These are phyloP conservation scores for Ciona savignyi DNA, from an alignment of 23 tunicate genomes.

Conservation along the genomic window DNA sequence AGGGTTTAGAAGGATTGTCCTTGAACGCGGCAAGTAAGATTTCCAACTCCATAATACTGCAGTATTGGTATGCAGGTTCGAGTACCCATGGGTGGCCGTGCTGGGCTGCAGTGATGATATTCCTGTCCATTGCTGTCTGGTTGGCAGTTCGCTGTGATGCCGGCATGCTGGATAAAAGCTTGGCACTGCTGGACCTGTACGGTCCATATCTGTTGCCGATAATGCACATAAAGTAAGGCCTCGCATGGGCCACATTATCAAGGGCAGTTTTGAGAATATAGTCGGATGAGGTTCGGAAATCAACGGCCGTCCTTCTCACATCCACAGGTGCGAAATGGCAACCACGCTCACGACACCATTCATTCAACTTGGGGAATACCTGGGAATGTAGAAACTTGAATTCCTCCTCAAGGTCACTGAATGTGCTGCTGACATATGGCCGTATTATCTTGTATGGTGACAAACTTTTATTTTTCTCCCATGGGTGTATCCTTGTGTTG, in stretches of 20 bases:
- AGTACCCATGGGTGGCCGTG: slow-evolving; percentile 70
- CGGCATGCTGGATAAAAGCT: slow-evolving; percentile 10
- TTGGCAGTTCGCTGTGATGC: background rate
- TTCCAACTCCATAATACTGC: slow-evolving; percentile 79
- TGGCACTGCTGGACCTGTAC: slow-evolving; percentile 18
- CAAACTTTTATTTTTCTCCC: too few relatives aligned
- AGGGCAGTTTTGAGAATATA: slow-evolving; percentile 40
- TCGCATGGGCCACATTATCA: slow-evolving; percentile 36
- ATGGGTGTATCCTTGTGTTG: too few relatives aligned
- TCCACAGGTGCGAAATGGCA: slow-evolving; percentile 42
- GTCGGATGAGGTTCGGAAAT: slow-evolving; percentile 55
- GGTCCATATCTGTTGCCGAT: slow-evolving; percentile 71
- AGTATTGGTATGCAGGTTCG: slow-evolving; percentile 33
- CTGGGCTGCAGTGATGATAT: slow-evolving; percentile 37
- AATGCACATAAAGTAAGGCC: slow-evolving; percentile 65
- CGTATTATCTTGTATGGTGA: background rate
- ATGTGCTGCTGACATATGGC: slow-evolving; percentile 72
- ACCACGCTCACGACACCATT: slow-evolving; percentile 25
- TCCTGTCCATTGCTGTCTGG: slow-evolving; percentile 31
- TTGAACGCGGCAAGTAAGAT: slow-evolving; percentile 35
- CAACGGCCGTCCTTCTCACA: slow-evolving; percentile 43
- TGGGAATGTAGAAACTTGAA: slow-evolving; percentile 49
- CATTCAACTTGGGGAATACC: slow-evolving; percentile 36
- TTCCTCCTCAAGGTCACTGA: slow-evolving; percentile 79
- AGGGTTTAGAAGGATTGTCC: slow-evolving; percentile 17